Conservation (phyloP, 2,888 invertebrate genomes). For the Drosophila tripunctata region DNA sequence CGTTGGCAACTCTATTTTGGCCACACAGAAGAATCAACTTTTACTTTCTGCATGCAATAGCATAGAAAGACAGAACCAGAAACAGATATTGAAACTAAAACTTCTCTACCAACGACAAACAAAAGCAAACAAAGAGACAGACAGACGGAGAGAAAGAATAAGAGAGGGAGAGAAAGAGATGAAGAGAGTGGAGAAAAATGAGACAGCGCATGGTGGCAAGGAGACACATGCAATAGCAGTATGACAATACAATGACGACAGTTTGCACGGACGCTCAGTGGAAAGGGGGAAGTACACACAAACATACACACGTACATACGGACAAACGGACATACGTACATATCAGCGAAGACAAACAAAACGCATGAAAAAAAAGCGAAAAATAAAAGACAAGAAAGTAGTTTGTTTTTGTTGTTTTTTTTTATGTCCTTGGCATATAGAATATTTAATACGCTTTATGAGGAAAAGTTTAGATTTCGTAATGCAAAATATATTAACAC, state of each 20-base stretch:
- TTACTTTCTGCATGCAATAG: conserved; percentile 63
- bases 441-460: too few relatives aligned
- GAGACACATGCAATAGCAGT: conserved; percentile 48
- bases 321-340: conserved; percentile 35
- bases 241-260: conserved; percentile 70
- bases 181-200: background rate
- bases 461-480: too few relatives aligned
- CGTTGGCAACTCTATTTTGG: conserved; percentile 25
- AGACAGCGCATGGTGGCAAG: conserved; percentile 17
- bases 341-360: conserved; percentile 64
- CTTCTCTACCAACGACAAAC: conserved; percentile 30
- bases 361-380: conserved; percentile 48
- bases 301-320: conserved; percentile 39
- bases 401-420: too few relatives aligned
- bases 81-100: conserved; percentile 23
- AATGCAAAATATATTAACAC: too few relatives aligned
- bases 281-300: conserved; percentile 6
- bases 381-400: conserved; percentile 4
- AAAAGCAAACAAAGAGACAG: conserved; percentile 39
- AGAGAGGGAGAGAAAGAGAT: background rate
- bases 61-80: conserved; percentile 4
- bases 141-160: background rate
- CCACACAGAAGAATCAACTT: conserved; percentile 54
- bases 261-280: conserved; percentile 55
- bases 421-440: too few relatives aligned